Evolutionary conservation across 2,113 vertebrate genomes (phyloP).

Genomic region (Coreoperca whiteheadi): DNA sequence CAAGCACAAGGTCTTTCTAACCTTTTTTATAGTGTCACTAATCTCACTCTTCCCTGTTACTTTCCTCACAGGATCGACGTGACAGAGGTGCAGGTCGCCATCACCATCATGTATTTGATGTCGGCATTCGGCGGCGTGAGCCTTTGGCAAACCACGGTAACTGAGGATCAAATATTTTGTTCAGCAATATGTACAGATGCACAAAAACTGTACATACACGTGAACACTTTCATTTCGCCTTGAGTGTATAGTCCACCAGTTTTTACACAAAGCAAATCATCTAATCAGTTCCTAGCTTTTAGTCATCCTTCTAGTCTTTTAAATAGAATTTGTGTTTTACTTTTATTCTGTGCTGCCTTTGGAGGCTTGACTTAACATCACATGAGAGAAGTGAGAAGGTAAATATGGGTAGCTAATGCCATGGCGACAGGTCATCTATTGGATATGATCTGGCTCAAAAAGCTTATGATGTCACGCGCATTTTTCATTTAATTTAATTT

Average conservation of each 20-base stretch:
- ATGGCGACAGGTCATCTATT: conserved; percentile 76
- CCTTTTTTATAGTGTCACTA: neutral
- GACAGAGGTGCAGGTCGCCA: conserved; percentile 94
- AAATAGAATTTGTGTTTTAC: conserved; percentile 82
- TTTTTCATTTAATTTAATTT: conserved; percentile 36
- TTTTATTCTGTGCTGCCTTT: conserved; percentile 82
- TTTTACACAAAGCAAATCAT: conserved; percentile 21
- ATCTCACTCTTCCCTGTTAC: neutral
- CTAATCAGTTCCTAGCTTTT: conserved; percentile 40
- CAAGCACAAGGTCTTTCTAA: too few relatives aligned
- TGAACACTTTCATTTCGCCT: conserved; percentile 65
- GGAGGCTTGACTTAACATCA: conserved; percentile 82
- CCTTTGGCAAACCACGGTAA: conserved; percentile 92
- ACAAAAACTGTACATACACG: conserved; percentile 11
- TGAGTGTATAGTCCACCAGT: conserved; percentile 25
- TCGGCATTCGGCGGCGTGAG: conserved; percentile 89
- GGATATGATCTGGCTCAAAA: conserved; percentile 77
- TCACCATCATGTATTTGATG: conserved; percentile 90
- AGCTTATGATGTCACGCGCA: conserved; percentile 76
- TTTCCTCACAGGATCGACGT: conserved; percentile 89
- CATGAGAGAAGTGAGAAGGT: conserved; percentile 81
- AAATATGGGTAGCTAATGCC: conserved; percentile 78
- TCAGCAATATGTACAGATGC: conserved; percentile 1
- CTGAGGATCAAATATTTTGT: neutral
- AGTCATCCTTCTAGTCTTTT: conserved; percentile 66